Base-by-base conservation (phyloP, 2,113 vertebrate species). In the Cacatua alba region DNA sequence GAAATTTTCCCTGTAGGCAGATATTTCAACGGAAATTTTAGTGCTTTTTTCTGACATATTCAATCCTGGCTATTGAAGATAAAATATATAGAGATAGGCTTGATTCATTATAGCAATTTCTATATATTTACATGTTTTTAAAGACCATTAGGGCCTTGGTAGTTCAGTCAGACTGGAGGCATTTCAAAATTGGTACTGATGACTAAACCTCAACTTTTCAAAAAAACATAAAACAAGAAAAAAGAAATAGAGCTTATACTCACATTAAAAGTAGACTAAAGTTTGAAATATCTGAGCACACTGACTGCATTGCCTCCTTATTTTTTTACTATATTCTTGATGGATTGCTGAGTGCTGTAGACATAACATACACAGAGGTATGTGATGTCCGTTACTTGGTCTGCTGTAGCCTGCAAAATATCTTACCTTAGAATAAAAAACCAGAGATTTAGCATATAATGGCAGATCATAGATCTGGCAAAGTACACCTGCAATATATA, bases 1-100 rank as follows among this genome's bases (percentile, higher is more conserved):
- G n/a, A 90, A 82, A 71, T 68, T 71, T 95, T 81, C 17, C 57
- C 76, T 82, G 55, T 75, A 86, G 95, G 88, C 60, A 94, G 76
- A 78, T 59, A 88, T 91, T 93, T 95, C 4, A 0, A 15, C 75
- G 39, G 52, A 68, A 41, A 72, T 88, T 95, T 84, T 86, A 67
- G 48, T 53, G 33, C 64, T 35, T 88, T 75, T 74, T 91, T 72
- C 74, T 84, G 72, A 72, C 1, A 0, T 52, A 69, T 41, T 92
- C 51, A 89, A 31, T 87, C 26, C 31, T 57, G 35, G 60, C 43
- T 72, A 37, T 25, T 71, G 69, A 92, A 79, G 39, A 35, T 75
- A 11, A 87, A 84, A 86, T 64, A 94, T 75, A 94, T 17, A 88
- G 29, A 74, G 37, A 86, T 28, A 78, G 5, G 3, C 21, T 79